Base-by-base conservation (phyloP, 2,797 vertebrate species). In the Remorina albescens region DNA sequence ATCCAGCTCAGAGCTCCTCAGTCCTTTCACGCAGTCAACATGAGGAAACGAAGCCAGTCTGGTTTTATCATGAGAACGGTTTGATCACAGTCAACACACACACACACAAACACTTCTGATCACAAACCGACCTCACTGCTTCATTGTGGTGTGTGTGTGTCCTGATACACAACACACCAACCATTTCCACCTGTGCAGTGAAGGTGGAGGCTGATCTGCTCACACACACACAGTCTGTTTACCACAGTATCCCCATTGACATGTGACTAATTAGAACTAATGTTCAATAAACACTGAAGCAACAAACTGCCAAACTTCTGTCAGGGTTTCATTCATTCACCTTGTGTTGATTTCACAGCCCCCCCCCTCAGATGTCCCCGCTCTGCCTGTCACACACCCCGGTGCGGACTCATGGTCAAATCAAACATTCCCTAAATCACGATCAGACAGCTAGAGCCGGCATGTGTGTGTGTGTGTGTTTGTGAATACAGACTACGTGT, bases 361-460 rank as follows among this genome's bases (percentile, higher is more conserved):
- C 39, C n/a, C 16, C 13, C 0, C 25, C 26, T 5, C n/a, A n/a
- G n/a, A n/a, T 49, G 72, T 60, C 80, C 34, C 57, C 74, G 65
- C 76, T 64, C 63, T 10, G 76, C 16, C 74, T 10, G 76, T 19
- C 74, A 44, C 69, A 44, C 5, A 5, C 3, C n/a, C 61, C 69
- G 47, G 47, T 18, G 60, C 76, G 41, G 6, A 8, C 49, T 56
- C 53, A 46, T 66, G 1, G 2, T 8, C n/a, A 61, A 69, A 69
- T 23, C 71, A 57, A 74, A 85, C 78, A 82, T 65, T 70, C 74
- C 74, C 44, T 19, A 69, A 71, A 44, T 54, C 60, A 61, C 78
- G 63, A 67, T 42, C 60, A 71, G 16, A 39, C 75, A 3, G 56
- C 56, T 25, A 41, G 23, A 71, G 64, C 74, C 77, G 72, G 81